Conservation (phyloP, 2,888 invertebrate genomes). For the Ceramica pisi region DNA sequence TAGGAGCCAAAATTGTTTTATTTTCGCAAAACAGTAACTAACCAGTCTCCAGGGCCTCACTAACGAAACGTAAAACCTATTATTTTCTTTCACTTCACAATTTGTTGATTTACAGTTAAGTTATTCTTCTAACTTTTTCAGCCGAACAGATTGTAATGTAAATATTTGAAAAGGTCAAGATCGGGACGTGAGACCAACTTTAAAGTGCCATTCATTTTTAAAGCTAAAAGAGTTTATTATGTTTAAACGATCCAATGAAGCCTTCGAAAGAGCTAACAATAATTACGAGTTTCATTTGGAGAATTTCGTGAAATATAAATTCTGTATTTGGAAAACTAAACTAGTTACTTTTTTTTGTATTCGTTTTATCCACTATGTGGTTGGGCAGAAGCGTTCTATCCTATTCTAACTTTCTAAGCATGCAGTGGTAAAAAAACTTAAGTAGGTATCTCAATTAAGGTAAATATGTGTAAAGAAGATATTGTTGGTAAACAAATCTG, state of each 20-base stretch:
- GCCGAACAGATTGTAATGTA: conserved; percentile 31
- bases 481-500: not conserved
- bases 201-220: conserved; percentile 52
- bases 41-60: no score
- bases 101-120: conserved; percentile 22
- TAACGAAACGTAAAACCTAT: not conserved
- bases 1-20: not conserved
- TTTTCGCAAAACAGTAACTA: no score
- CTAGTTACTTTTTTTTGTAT: not conserved
- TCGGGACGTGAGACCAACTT: conserved; percentile 16
- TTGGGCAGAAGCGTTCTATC: not conserved
- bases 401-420: not conserved
- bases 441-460: not conserved
- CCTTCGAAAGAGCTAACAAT: conserved; percentile 6
- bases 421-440: not conserved
- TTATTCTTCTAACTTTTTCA: conserved; percentile 33
- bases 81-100: not conserved
- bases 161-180: conserved; percentile 48
- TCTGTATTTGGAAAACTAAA: conserved; percentile 8
- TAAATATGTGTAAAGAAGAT: no score
- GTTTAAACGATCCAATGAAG: conserved; percentile 34
- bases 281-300: conserved; percentile 13
- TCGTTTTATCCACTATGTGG: not conserved
- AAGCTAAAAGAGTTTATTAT: conserved; percentile 26
- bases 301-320: conserved; percentile 11